Evolutionary conservation across 2,888 invertebrate species (phyloP), one percentile per base, ranked within the genome.

Genomic region (Drosophila peninsularis): DNA sequence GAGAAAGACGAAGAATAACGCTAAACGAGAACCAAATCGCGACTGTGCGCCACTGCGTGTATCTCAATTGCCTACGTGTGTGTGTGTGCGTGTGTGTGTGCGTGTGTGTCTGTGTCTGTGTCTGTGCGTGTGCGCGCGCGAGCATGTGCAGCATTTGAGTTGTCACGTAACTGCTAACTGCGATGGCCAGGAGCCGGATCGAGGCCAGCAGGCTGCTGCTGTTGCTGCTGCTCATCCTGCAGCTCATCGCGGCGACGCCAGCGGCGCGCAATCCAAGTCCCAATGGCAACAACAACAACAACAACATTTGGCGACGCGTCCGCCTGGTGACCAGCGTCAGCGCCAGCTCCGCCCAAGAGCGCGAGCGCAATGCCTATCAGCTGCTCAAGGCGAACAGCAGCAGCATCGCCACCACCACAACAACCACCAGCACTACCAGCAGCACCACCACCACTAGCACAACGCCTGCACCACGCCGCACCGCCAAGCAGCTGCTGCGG

Each of bases 341-440:
- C 53, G 76, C 79, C 32, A 79, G 53, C 53, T 47, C 73, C 11
- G 42, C 64, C 0, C 82, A 79, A 63, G 88, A 85, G 19, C 64
- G 89, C 6, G 89, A 84, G 5, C 84, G 83, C 32, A 89, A 84
- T 63, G 89, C 82, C 27, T 83, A 89, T 62, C 83, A 89, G 66
- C 61, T 83, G 68, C 64, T 83, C 19, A 83, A 73, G 69, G 70
- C 79, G 27, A 88, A 72, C 19, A 70, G 54, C 58, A 62, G 11
- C 45, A 68, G 36, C 5, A 75, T 61, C 6, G 62, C 21, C 17
- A 62, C 44, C 19, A 64, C 55, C 24, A 68, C 47, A 0, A 44
- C 30, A 13, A 45, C n/a, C 2, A 17, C 17, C 27, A 68, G 27
- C 27, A 68, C 50, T 7, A 67, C 47, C 3, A 71, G 49, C 41